phyloP scores from a whole-genome alignment of 1,140 invertebrate genomes.

The Sitobion miscanthi region DNA sequence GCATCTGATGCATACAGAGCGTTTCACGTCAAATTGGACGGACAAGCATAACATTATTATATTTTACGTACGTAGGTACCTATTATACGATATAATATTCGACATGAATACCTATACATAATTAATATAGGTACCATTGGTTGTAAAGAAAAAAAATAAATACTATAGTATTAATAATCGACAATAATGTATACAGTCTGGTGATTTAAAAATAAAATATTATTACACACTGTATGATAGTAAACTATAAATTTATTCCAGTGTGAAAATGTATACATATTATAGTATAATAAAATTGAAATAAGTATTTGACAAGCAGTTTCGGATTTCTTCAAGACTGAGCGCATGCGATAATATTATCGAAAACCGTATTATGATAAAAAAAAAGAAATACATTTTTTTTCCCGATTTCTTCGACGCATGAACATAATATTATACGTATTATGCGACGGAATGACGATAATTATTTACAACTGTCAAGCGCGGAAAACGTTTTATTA shows the following conservation, averaged over 20 bases:
- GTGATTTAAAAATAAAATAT: background rate
- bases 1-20: background rate
- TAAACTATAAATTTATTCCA: background rate
- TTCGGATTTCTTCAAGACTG: background rate
- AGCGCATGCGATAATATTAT: background rate
- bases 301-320: background rate
- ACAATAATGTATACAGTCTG: conserved; percentile 4
- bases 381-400: background rate
- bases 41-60: background rate
- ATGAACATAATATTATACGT: background rate
- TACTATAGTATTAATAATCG: background rate
- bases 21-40: background rate
- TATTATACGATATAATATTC: background rate
- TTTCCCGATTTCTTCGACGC: background rate
- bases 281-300: background rate
- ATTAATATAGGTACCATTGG: background rate
- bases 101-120: background rate
- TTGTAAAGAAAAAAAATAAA: background rate
- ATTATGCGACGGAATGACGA: background rate
- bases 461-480: conserved; percentile 17
- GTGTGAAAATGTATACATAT: background rate
- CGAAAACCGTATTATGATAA: background rate
- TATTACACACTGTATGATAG: background rate
- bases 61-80: background rate
- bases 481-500: background rate